These are phyloP conservation scores for Drosophila aff. DNA, from an alignment of 1,140 invertebrate genomes.

Conservation along the genomic window DNA sequence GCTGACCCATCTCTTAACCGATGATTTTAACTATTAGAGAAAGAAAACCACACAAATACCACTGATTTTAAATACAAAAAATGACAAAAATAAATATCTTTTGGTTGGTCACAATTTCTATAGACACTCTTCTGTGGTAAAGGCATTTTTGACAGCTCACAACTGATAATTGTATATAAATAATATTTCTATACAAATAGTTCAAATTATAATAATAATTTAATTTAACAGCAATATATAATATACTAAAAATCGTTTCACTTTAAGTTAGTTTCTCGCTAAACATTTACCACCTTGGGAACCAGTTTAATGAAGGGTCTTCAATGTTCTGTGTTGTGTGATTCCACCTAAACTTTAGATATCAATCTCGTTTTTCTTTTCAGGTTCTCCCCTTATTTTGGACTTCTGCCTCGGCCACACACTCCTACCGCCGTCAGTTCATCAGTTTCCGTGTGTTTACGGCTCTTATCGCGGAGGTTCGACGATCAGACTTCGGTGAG, in stretches of 20 bases:
- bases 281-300: neutral
- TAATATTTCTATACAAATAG: no score
- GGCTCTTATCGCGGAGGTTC: constrained; percentile 52
- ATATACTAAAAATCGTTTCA: neutral
- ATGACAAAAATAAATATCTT: no score
- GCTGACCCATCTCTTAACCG: no score
- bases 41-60: no score
- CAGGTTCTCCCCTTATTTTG: constrained; percentile 8
- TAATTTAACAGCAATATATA: no score
- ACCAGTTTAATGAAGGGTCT: neutral
- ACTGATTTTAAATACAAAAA: no score
- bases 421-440: neutral
- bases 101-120: no score
- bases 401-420: neutral
- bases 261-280: neutral
- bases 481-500: constrained; percentile 63
- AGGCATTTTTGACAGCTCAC: no score
- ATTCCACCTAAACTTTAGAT: constrained; percentile 18
- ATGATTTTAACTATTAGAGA: no score
- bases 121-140: no score
- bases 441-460: constrained; percentile 29
- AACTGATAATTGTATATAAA: no score
- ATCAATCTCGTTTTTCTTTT: constrained; percentile 17
- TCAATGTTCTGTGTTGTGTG: constrained; percentile 16
- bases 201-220: no score